These are phyloP conservation scores for Aspidiotus destructor DNA, from an alignment of 2,888 invertebrate species.

Conservation along the genomic window DNA sequence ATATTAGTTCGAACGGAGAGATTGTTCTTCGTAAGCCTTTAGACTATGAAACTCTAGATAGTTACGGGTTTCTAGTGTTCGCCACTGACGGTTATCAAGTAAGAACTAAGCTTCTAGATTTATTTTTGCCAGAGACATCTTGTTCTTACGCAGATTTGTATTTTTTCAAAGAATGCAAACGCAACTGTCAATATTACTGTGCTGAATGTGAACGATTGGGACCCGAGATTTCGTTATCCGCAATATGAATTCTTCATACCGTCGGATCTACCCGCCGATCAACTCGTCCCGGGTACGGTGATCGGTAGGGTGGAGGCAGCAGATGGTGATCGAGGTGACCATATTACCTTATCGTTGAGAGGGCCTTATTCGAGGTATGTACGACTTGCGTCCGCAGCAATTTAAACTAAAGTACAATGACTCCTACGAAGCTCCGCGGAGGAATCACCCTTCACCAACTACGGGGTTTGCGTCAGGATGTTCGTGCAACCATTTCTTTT, in stretches of 20 bases:
- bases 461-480: no score
- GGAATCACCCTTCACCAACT: no score
- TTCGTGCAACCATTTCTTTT: no score
- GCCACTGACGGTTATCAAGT: slow-evolving; percentile 70
- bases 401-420: no score
- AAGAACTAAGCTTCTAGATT: slow-evolving; percentile 39
- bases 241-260: slow-evolving; percentile 69
- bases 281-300: slow-evolving; percentile 35
- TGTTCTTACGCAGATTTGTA: background rate
- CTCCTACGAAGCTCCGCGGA: no score
- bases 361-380: slow-evolving; percentile 58
- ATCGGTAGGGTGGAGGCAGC: slow-evolving; percentile 62
- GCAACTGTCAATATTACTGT: slow-evolving; percentile 71
- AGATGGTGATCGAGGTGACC: slow-evolving; percentile 73
- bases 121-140: background rate
- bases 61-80: slow-evolving; percentile 67
- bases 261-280: slow-evolving; percentile 39
- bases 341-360: slow-evolving; percentile 58
- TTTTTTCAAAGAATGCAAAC: slow-evolving; percentile 63
- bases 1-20: slow-evolving; percentile 68
- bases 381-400: background rate
- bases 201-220: slow-evolving; percentile 84
- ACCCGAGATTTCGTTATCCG: slow-evolving; percentile 76
- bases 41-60: slow-evolving; percentile 65
- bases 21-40: slow-evolving; percentile 61